Base-by-base conservation (phyloP, 2,113 vertebrate genomes). In the Numenius arquata region DNA sequence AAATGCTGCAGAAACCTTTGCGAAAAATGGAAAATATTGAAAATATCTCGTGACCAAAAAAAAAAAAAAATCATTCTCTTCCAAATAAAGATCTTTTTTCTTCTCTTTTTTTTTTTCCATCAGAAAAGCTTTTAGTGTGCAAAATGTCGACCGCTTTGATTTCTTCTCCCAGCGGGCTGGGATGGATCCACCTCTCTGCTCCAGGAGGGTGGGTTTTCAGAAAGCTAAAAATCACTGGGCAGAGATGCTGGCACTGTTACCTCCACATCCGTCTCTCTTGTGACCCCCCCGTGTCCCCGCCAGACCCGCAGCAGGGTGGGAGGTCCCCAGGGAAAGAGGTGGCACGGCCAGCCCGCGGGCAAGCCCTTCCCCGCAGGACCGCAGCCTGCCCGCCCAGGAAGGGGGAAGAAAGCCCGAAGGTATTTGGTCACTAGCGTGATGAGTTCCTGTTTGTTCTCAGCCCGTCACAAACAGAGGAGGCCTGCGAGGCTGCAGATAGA, bases 91-190 rank as follows among this genome's bases (percentile, higher is more conserved):
- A 92, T 52, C 45, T 89, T 94, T 73, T 73, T 75, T 79, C 73
- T 75, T 92, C 66, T 86, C 22, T 40, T 40, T 80, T 55, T 59
- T 48, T 61, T 78, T 62, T 59, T 80, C 50, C 73, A 70, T 79
- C 90, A 95, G 86, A 97, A 97, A 97, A 96, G 84, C 90, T 92
- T 87, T 85, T 43, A 92, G 87, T 95, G 96, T 96, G 95, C 96
- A 97, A 96, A 97, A 90, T 47, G 84, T 93, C 5, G 11, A 87
- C 83, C 5, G 13, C 94, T 78, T 89, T 55, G 84, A 94, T 79
- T 82, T 85, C 87, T 93, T 81, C 87, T 89, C 93, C 91, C 91
- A 70, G 68, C 0, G 2, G 89, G 70, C 61, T 38, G 84, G 89
- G 59, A 65, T 9, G 40, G 32, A 41, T 59, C 79, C 68, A 63